Evolutionary conservation across 1,140 invertebrate genomes (phyloP).

Genomic region (Dreissena rostriformis): DNA sequence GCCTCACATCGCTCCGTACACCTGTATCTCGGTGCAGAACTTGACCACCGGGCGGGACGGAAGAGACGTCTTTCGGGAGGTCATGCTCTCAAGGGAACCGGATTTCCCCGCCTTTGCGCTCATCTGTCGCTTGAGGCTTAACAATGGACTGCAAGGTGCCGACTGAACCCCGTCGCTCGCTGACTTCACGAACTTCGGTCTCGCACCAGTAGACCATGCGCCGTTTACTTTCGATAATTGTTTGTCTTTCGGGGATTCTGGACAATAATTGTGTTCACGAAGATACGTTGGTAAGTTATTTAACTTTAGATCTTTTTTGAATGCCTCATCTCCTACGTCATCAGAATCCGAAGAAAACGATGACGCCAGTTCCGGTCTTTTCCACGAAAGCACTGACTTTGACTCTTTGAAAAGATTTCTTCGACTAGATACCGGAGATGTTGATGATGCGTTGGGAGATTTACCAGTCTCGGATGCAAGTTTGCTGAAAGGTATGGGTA

Average conservation of each 20-base stretch:
- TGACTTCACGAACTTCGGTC: background rate
- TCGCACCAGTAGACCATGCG: background rate
- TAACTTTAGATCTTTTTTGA: background rate
- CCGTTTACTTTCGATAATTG: background rate
- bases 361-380: conserved; percentile 21
- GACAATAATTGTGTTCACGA: background rate
- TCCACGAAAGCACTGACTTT: background rate
- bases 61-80: conserved; percentile 27
- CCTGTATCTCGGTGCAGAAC: conserved; percentile 47
- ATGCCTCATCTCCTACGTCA: background rate
- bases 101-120: background rate
- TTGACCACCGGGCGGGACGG: conserved; percentile 17
- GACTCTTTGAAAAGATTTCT: conserved; percentile 18
- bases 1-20: background rate
- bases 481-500: conserved; percentile 17
- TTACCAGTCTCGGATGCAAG: background rate
- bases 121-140: conserved; percentile 15
- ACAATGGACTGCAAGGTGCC: conserved; percentile 33
- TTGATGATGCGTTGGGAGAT: background rate
- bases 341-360: conserved; percentile 50
- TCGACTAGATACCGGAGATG: background rate
- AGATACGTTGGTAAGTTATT: too few relatives aligned
- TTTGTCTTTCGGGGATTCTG: background rate
- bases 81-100: background rate
- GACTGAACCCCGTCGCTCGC: background rate